These are phyloP conservation scores for Achroia grisella DNA, from an alignment of 1,140 invertebrate genomes.

Conservation along the genomic window DNA sequence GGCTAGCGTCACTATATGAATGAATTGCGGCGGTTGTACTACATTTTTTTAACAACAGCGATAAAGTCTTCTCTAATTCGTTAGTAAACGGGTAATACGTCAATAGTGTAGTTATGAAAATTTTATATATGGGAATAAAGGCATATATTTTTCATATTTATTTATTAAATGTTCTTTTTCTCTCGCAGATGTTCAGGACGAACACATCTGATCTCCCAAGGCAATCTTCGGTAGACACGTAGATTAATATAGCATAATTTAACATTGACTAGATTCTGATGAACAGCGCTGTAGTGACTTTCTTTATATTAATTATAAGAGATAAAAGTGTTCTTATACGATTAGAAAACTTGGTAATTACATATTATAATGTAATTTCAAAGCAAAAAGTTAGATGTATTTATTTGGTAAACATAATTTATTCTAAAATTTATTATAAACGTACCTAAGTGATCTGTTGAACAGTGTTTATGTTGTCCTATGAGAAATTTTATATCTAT, in stretches of 20 bases:
- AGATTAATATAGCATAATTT: constrained; percentile 14
- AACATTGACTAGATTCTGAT: constrained; percentile 20
- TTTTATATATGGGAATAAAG: too few species aligned
- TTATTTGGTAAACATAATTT: background rate
- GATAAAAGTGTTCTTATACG: constrained; percentile 69
- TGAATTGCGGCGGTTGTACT: too few species aligned
- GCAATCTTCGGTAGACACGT: constrained; percentile 27
- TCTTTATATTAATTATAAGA: constrained; percentile 41
- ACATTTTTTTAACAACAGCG: too few species aligned
- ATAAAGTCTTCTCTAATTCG: too few species aligned
- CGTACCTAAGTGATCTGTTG: background rate
- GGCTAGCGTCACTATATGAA: too few species aligned
- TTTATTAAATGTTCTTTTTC: constrained; percentile 66
- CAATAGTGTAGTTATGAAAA: too few species aligned
- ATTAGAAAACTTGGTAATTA: constrained; percentile 30
- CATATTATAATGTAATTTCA: constrained; percentile 12
- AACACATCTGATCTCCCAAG: constrained; percentile 72
- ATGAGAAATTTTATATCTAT: too few species aligned
- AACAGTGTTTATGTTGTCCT: background rate
- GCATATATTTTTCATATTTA: constrained; percentile 8
- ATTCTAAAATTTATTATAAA: too few species aligned
- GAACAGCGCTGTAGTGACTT: constrained; percentile 21
- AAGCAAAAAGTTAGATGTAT: constrained; percentile 10
- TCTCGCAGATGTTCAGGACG: constrained; percentile 77
- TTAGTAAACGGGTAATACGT: too few species aligned